A percentile compares a stretch with the other conserved stretches of the same genome.
Evolutionary conservation across 2,888 invertebrate genomes (phyloP).

Genomic region (Eumerus sabulonum): DNA sequence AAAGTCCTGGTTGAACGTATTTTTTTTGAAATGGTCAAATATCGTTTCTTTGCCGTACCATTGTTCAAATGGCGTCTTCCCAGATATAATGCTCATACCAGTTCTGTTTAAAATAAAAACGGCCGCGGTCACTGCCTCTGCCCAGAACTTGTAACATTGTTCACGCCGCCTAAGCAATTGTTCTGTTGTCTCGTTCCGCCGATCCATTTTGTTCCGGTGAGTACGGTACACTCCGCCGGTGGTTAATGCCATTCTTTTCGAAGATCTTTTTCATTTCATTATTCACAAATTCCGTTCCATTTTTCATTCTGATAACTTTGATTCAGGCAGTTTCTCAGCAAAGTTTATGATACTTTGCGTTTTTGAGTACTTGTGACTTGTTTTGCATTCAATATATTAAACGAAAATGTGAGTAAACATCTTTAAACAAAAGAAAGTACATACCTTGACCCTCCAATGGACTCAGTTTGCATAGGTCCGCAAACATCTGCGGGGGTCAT

Average conservation of each 20-base stretch:
- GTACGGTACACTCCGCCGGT: conserved; percentile 48
- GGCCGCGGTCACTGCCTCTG: conserved; percentile 74
- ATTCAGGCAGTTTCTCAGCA: neutral
- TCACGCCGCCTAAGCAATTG: conserved; percentile 47
- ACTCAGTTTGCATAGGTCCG: neutral
- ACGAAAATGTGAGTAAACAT: neutral
- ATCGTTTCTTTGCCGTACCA: too few species aligned
- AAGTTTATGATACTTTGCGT: too few species aligned
- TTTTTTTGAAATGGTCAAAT: too few species aligned
- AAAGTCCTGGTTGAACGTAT: too few species aligned
- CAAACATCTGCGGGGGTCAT: neutral
- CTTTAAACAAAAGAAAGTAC: conserved; percentile 3
- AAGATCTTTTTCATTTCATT: conserved; percentile 5
- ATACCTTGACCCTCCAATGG: neutral
- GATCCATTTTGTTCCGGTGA: conserved; percentile 58
- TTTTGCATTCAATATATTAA: too few species aligned
- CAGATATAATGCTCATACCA: neutral
- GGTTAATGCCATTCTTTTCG: conserved; percentile 29
- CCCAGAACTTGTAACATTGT: conserved; percentile 71
- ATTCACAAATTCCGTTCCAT: conserved; percentile 27
- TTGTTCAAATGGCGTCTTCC: too few species aligned
- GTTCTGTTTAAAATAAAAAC: conserved; percentile 68
- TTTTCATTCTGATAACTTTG: conserved; percentile 9
- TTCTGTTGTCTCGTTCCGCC: conserved; percentile 54
- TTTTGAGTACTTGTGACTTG: too few species aligned